phyloP scores from a whole-genome alignment of 2,797 vertebrate genomes.

The Sebastes aleutianus region DNA sequence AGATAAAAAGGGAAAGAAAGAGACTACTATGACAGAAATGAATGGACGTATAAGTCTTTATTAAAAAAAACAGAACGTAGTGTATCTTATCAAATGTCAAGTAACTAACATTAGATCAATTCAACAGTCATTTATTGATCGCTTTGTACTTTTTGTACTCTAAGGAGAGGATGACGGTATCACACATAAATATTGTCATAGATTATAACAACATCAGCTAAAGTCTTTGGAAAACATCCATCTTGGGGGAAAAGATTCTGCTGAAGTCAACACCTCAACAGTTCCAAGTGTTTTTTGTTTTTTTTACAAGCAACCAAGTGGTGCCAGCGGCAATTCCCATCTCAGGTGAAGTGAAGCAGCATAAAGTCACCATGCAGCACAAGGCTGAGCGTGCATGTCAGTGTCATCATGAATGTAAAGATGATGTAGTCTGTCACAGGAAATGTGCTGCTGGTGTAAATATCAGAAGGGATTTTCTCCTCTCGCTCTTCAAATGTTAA shows the following conservation, averaged over 20 bases:
- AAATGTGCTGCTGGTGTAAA: background rate
- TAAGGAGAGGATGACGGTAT: background rate
- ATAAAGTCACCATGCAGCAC: background rate
- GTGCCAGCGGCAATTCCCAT: background rate
- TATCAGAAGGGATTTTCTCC: background rate
- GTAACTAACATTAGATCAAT: background rate
- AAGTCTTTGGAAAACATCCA: background rate
- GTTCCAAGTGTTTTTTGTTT: background rate
- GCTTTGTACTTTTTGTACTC: background rate
- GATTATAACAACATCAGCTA: background rate
- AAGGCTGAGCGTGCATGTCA: background rate
- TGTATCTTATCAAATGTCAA: background rate
- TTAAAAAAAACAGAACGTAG: background rate
- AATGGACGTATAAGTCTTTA: fast-evolving
- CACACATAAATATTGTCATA: background rate
- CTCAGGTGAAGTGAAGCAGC: background rate
- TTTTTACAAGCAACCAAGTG: background rate
- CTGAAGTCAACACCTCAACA: background rate
- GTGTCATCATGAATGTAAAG: background rate
- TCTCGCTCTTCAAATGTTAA: background rate
- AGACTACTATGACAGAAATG: background rate
- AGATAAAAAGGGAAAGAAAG: background rate
- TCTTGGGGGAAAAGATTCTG: background rate
- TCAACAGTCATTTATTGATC: background rate
- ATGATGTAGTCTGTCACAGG: background rate